Conservation (phyloP, 37 sponge, comb jelly and placozoan species). For the Hormiphora californensis region DNA sequence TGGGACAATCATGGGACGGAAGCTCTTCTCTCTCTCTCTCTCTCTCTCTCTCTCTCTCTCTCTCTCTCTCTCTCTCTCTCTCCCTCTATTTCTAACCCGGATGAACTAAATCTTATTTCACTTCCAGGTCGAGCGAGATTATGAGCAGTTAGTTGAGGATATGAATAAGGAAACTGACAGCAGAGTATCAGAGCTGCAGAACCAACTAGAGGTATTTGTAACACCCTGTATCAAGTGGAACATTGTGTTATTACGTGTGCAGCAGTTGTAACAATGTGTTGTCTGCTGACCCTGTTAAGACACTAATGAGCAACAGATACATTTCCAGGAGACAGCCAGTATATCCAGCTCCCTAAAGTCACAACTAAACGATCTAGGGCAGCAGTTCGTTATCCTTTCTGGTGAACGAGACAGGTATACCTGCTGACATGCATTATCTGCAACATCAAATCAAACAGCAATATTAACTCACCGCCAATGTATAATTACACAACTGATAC, state of each 20-base stretch:
- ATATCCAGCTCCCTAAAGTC: background rate
- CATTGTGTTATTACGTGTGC: too few relatives aligned
- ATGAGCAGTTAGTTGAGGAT: slow-evolving; percentile 6
- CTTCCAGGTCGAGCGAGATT: slow-evolving; percentile 27
- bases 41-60: background rate
- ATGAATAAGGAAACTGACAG: slow-evolving; percentile 37
- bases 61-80: background rate
- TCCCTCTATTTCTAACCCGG: background rate
- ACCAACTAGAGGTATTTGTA: slow-evolving; percentile 29
- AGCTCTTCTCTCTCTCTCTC: background rate
- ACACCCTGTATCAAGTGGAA: too few relatives aligned
- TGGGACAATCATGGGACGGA: too few relatives aligned
- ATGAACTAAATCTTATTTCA: too few relatives aligned
- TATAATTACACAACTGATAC: too few relatives aligned
- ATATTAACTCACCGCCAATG: too few relatives aligned
- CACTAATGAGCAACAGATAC: slow-evolving; percentile 23
- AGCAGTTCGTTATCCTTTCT: slow-evolving; percentile 12
- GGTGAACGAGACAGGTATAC: slow-evolving; percentile 27
- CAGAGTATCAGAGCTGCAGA: slow-evolving; percentile 35
- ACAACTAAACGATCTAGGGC: slow-evolving; percentile 19
- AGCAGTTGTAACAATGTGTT: too few relatives aligned
- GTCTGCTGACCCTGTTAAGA: background rate
- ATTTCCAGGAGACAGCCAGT: slow-evolving; percentile 21
- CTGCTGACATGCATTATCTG: too few relatives aligned
- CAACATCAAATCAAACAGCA: too few relatives aligned